Evolutionary conservation across 1,140 invertebrate species (phyloP).

Genomic region (Holcopasites calliopsidis): DNA sequence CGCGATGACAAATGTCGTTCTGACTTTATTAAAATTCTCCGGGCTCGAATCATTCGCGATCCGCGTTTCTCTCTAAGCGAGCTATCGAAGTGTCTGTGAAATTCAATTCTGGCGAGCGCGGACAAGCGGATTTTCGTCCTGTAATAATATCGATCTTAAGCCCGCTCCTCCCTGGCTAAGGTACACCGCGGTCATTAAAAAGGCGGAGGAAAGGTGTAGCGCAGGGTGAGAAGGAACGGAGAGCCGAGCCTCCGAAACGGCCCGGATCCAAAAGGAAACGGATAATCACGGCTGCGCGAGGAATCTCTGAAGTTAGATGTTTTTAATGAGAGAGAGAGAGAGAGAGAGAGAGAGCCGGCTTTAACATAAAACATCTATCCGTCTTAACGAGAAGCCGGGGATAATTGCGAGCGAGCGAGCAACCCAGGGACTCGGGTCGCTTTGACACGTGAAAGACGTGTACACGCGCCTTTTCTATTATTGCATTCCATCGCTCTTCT

Average conservation of each 20-base stretch:
- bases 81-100: constrained; percentile 44
- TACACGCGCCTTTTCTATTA: constrained; percentile 40
- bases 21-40: no score
- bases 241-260: constrained; percentile 17
- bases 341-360: background rate
- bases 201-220: background rate
- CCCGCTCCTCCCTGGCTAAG: background rate
- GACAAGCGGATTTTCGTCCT: constrained; percentile 26
- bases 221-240: background rate
- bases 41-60: constrained; percentile 44
- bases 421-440: background rate
- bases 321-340: background rate
- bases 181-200: constrained; percentile 13
- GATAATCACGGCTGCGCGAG: constrained; percentile 21
- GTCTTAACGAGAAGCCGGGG: constrained; percentile 21
- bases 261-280: constrained; percentile 23
- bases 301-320: background rate
- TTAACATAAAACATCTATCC: constrained; percentile 27
- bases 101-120: constrained; percentile 33
- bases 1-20: no score
- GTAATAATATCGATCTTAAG: constrained; percentile 31
- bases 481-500: constrained; percentile 38
- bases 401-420: constrained; percentile 25
- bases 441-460: constrained; percentile 40
- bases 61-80: constrained; percentile 39